Evolutionary conservation across 1,140 invertebrate genomes (phyloP), one percentile per base, ranked within the genome.

Genomic region (Stegodyphus mimosarum): DNA sequence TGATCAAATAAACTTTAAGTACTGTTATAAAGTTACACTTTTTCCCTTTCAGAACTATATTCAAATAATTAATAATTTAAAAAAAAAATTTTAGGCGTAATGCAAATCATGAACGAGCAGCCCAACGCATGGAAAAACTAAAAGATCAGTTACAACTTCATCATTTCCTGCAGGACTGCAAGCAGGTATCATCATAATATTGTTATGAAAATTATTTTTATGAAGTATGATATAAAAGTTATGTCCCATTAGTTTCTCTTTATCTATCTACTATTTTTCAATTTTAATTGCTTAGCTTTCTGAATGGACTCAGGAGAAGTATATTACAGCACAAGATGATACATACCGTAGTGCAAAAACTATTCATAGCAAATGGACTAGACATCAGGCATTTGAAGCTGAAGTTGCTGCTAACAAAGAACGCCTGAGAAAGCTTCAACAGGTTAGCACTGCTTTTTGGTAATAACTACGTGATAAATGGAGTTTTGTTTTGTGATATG

Each of bases 391-490:
- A 0, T 99, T 99, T 91, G 98, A 99, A 91, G 97, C 98, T 0
- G 99, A 99, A 92, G 98, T 99, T 88, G 96, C 95, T 0, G 96
- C 98, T 50, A 99, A 99, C 90, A 99, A 99, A 91, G 97, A 99
- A 90, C 93, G 98, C 76, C 91, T 99, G 0, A 93, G 95, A 76
- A 95, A 97, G 87, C 93, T 99, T 50, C 94, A 97, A 90, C 94
- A 96, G 90, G 92, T 90, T 74, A 84, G 63, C 7, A 67, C 33
- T 33, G 33, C 33, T 33, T 33, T 33, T 33, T 33, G 33, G 33
- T 33, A 33, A 1, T 33, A 33, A 33, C 3, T 33, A 3, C 1
- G 33, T 1, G 33, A 33, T 1, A 33, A 33, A 33, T 33, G 33
- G 3, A 33, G 33, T 33, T 33, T 1, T 33, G 33, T 33, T 33